phyloP scores from a whole-genome alignment of 2,797 vertebrate genomes.

The Tachyglossus aculeatus region DNA sequence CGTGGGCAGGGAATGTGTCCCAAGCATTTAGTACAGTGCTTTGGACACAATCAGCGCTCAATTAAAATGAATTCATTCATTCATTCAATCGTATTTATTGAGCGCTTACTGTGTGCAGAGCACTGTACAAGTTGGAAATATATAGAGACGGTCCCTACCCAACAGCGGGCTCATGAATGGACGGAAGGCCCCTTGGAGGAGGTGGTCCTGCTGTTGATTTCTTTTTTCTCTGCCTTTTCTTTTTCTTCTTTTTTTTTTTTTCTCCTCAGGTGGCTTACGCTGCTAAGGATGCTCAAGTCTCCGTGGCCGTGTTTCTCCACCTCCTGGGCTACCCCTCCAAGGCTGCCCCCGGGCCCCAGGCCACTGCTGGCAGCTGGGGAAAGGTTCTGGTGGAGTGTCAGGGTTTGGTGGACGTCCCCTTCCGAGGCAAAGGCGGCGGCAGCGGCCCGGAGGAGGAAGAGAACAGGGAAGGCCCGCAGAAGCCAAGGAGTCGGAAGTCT shows the following conservation, averaged over 20 bases:
- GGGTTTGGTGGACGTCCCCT: slow-evolving; percentile 89
- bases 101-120: no score
- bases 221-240: slow-evolving; percentile 1
- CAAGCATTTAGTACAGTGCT: no score
- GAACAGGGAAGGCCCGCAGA: slow-evolving; percentile 71
- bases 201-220: not conserved
- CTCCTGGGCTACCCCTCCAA: slow-evolving; percentile 78
- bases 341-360: slow-evolving; percentile 31
- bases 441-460: slow-evolving; percentile 72
- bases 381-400: slow-evolving; percentile 80
- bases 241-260: no score
- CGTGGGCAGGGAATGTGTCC: no score
- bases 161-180: no score
- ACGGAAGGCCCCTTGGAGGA: no score
- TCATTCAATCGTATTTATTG: no score
- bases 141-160: no score
- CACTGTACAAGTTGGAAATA: no score
- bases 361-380: slow-evolving; percentile 61
- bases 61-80: no score
- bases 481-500: slow-evolving; percentile 67
- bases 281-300: slow-evolving; percentile 92
- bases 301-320: slow-evolving; percentile 89
- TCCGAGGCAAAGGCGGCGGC: slow-evolving; percentile 75
- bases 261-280: slow-evolving; percentile 87
- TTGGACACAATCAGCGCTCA: no score